These are phyloP conservation scores for Chelonus insularis DNA, from an alignment of 1,140 invertebrate species.

Conservation along the genomic window DNA sequence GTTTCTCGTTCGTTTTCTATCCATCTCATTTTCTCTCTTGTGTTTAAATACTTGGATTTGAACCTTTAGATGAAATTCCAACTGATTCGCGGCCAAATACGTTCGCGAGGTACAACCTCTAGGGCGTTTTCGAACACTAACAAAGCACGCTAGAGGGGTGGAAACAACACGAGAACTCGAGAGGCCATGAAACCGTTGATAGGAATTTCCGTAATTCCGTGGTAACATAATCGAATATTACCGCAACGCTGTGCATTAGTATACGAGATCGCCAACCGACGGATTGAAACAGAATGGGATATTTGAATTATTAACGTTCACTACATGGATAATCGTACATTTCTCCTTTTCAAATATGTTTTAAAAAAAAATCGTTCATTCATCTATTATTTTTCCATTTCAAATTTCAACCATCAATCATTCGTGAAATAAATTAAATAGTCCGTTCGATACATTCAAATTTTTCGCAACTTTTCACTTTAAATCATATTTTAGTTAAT, in stretches of 20 bases:
- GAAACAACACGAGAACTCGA: neutral
- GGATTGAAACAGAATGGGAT: conserved; percentile 29
- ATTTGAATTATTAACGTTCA: conserved; percentile 28
- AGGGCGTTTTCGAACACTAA: too few species aligned
- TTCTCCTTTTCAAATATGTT: neutral
- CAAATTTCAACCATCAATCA: too few species aligned
- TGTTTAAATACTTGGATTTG: neutral
- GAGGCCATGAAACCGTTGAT: conserved; percentile 28
- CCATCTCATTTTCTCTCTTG: neutral
- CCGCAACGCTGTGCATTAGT: conserved; percentile 29
- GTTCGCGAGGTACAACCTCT: neutral
- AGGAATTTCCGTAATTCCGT: conserved; percentile 31
- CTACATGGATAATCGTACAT: conserved; percentile 10
- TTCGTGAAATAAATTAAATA: too few species aligned
- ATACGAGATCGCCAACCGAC: conserved; percentile 23
- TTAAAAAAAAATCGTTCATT: neutral
- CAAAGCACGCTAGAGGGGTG: neutral
- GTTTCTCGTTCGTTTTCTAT: neutral
- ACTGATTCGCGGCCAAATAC: neutral
- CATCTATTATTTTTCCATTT: too few species aligned
- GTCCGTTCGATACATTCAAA: too few species aligned
- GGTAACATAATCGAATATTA: conserved; percentile 32
- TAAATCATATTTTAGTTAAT: too few species aligned
- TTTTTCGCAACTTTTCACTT: too few species aligned
- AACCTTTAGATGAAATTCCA: neutral